These are phyloP conservation scores for Acrobasis consociella DNA, from an alignment of 2,888 invertebrate genomes.

Conservation along the genomic window DNA sequence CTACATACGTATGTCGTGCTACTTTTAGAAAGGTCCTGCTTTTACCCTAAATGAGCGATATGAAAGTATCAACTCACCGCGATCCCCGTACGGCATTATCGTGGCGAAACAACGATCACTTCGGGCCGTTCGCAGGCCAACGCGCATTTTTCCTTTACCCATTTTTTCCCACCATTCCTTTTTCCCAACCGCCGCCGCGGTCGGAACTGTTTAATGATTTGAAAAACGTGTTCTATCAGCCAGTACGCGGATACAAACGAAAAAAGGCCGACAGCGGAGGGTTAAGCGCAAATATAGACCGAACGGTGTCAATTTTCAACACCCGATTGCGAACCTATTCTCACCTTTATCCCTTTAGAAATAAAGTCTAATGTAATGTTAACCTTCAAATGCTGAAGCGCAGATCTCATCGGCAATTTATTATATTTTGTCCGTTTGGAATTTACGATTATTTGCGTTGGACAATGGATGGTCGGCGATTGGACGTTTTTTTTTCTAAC, in stretches of 20 bases:
- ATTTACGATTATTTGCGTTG: conserved; percentile 80
- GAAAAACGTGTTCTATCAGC: conserved; percentile 83
- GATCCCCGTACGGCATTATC: conserved; percentile 52
- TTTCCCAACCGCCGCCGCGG: conserved; percentile 69
- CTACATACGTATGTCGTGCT: too few species aligned
- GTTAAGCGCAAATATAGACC: conserved; percentile 80
- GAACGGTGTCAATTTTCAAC: conserved; percentile 46
- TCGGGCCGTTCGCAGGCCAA: conserved; percentile 52
- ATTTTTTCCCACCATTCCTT: conserved; percentile 61
- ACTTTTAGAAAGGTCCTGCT: too few species aligned
- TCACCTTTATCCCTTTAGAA: conserved; percentile 38
- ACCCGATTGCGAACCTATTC: conserved; percentile 40
- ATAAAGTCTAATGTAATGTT: conserved; percentile 37
- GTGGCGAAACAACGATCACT: conserved; percentile 65
- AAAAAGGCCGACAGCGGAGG: conserved; percentile 79
- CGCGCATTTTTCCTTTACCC: conserved; percentile 57
- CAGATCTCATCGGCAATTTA: conserved; percentile 82
- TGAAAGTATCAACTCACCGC: conserved; percentile 39
- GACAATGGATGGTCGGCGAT: conserved; percentile 68
- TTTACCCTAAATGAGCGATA: background rate
- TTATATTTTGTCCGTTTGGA: conserved; percentile 81
- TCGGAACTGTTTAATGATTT: conserved; percentile 83
- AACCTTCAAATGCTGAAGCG: conserved; percentile 50
- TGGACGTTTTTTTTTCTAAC: conserved; percentile 68
- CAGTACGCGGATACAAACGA: conserved; percentile 80